These are phyloP conservation scores for Chironomus riparius DNA, from an alignment of 2,888 invertebrate genomes.

Conservation along the genomic window DNA sequence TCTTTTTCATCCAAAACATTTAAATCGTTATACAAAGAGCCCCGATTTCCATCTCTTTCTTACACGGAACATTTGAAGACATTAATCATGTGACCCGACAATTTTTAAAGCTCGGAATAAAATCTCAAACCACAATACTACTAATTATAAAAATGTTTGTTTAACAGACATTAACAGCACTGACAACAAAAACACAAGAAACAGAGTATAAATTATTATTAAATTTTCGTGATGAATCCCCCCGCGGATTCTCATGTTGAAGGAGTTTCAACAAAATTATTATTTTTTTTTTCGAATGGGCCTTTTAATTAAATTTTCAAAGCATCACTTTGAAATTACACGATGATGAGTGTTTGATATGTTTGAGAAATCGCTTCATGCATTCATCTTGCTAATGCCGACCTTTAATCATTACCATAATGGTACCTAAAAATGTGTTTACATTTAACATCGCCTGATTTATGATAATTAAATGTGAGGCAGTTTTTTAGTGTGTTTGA, in stretches of 20 bases:
- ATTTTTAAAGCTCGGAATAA: not conserved
- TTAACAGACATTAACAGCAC: slow-evolving; percentile 18
- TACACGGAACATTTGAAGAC: not conserved
- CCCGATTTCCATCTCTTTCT: not conserved
- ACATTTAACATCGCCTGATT: too few relatives aligned
- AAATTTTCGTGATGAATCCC: not conserved
- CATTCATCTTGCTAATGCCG: too few relatives aligned
- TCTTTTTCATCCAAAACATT: not conserved
- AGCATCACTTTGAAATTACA: not conserved
- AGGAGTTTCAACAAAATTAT: not conserved
- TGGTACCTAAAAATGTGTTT: too few relatives aligned
- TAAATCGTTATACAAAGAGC: not conserved
- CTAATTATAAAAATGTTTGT: slow-evolving; percentile 27
- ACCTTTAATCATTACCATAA: too few relatives aligned
- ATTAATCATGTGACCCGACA: slow-evolving; percentile 23
- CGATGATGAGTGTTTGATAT: too few relatives aligned
- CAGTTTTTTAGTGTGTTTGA: too few relatives aligned
- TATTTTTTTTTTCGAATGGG: not conserved
- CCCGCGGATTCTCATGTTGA: not conserved
- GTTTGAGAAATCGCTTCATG: too few relatives aligned
- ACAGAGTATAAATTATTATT: not conserved
- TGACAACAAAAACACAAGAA: slow-evolving; percentile 11
- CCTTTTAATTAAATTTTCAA: not conserved
- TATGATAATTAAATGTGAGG: too few relatives aligned
- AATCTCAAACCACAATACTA: slow-evolving; percentile 2